phyloP scores from a whole-genome alignment of 35 echinoderm and acorn worm species.

The Ptychodera flava region DNA sequence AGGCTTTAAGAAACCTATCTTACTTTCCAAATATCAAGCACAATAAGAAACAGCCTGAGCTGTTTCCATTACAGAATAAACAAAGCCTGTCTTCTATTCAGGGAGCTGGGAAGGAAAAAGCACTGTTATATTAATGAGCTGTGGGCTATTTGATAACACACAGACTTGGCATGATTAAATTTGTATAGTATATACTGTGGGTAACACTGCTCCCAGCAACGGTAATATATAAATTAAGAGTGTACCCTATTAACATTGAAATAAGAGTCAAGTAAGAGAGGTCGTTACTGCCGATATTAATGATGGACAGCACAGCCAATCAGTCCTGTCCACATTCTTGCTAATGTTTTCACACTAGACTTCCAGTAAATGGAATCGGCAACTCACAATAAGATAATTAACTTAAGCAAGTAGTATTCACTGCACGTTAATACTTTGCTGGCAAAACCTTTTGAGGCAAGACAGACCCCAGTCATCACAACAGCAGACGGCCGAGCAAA shows the following conservation, averaged over 20 bases:
- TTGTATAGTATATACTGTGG: neutral
- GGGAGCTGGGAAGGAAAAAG: neutral
- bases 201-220: neutral
- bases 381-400: neutral
- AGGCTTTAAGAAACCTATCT: too few species aligned
- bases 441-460: too few species aligned
- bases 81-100: neutral
- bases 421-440: neutral
- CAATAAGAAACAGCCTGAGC: too few species aligned
- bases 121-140: neutral
- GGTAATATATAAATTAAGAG: neutral
- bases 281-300: neutral
- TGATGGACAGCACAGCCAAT: neutral
- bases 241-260: neutral
- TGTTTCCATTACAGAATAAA: neutral
- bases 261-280: neutral
- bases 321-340: neutral
- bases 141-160: neutral
- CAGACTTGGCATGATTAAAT: neutral
- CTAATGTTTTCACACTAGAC: neutral
- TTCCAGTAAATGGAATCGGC: neutral
- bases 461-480: too few species aligned
- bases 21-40: too few species aligned
- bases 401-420: neutral
- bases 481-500: too few species aligned